phyloP scores from a whole-genome alignment of 2,797 vertebrate genomes.

The Pangasius sanitwongsei region DNA sequence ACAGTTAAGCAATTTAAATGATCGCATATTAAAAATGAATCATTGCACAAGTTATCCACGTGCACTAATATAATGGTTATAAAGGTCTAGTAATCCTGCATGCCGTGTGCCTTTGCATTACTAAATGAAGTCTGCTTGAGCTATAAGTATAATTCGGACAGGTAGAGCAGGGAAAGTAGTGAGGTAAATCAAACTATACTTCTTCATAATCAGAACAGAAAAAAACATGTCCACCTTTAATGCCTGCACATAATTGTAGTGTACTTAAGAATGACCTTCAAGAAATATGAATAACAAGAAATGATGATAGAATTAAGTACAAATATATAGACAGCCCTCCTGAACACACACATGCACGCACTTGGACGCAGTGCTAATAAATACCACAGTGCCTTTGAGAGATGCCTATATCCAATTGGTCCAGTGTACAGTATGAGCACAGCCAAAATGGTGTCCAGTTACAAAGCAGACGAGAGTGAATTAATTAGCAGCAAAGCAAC shows the following conservation, averaged over 20 bases:
- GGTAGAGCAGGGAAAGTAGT: background rate
- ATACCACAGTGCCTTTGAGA: slow-evolving; percentile 37
- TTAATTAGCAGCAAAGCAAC: slow-evolving; percentile 72
- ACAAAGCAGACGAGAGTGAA: slow-evolving; percentile 70
- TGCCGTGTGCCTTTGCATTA: slow-evolving; percentile 18
- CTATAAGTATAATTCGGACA: background rate
- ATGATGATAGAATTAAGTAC: background rate
- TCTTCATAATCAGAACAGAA: background rate
- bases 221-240: background rate
- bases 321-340: background rate
- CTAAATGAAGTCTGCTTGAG: slow-evolving; percentile 18
- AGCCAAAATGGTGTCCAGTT: slow-evolving; percentile 62
- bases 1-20: slow-evolving; percentile 22
- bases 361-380: slow-evolving; percentile 36
- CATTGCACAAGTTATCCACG: background rate
- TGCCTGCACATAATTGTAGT: background rate
- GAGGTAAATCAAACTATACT: background rate
- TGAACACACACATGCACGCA: slow-evolving; percentile 9
- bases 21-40: slow-evolving; percentile 15
- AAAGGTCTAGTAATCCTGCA: slow-evolving; percentile 8
- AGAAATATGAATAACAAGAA: background rate
- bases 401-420: slow-evolving; percentile 48
- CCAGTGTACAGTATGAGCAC: slow-evolving; percentile 34
- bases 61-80: background rate
- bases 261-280: background rate